Base-by-base conservation (phyloP, 2,888 invertebrate species). In the Tyria jacobaeae region DNA sequence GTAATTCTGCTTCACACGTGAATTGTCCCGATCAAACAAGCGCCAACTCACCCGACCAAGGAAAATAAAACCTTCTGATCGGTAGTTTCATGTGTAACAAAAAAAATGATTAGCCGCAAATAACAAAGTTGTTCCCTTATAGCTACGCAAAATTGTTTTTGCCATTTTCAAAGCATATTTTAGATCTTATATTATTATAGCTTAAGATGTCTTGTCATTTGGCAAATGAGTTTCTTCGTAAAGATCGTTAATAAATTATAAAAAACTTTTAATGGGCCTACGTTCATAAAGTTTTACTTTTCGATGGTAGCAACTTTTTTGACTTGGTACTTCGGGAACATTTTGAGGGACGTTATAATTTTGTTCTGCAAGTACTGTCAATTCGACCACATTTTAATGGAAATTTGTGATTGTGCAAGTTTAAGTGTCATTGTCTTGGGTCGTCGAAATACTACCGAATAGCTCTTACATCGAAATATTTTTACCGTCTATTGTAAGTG, bases 211-310 rank as follows among this genome's bases (percentile, higher is more conserved):
- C 7, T 37, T 37, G 6, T 54, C 17, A 31, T 44, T 0, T 7
- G 6, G 0, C 3, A 5, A 61, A 61, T 56, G 37, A 54, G 52
- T 54, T 54, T 58, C 49, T 70, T 61, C 62, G 52, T 61, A 62
- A 66, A 63, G 78, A 79, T 81, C 82, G 83, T 86, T 87, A 83
- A 84, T 87, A 86, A 82, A 83, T 87, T 86, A 83, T 72, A 67
- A 68, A 70, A 77, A 88, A 88, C 82, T 88, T 88, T 85, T 88
- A 87, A 88, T 85, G 83, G 83, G 71, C 79, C 70, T 66, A 76
- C 73, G 62, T 70, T 71, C 66, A 62, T 62, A 65, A 73, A 83
- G 79, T 79, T 81, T 84, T 83, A 84, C 85, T 85, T 83, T 81
- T 79, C 73, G 76, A 70, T 73, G 73, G 73, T 64, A 64, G 68